phyloP scores from a whole-genome alignment of 2,888 invertebrate species.

The Choristoneura rosaceana region DNA sequence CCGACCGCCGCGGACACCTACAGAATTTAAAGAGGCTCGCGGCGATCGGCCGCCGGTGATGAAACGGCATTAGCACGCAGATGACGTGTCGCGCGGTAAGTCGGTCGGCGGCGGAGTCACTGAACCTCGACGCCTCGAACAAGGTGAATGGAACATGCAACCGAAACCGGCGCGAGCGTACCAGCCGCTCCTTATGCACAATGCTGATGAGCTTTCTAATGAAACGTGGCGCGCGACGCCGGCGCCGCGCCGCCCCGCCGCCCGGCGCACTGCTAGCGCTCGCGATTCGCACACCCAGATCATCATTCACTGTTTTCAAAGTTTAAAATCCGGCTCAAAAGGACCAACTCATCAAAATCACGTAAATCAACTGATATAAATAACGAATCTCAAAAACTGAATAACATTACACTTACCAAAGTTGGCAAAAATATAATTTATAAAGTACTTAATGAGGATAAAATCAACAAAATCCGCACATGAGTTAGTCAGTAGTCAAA shows the following conservation, averaged over 20 bases:
- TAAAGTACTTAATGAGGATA: no score
- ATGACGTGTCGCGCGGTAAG: slow-evolving; percentile 77
- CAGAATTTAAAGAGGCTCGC: slow-evolving; percentile 75
- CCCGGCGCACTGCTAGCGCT: slow-evolving; percentile 42
- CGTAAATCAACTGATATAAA: background rate
- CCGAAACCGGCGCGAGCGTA: slow-evolving; percentile 69
- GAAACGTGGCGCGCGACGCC: slow-evolving; percentile 59
- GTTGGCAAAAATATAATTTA: background rate
- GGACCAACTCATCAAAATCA: background rate
- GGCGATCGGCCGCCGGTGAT: slow-evolving; percentile 67
- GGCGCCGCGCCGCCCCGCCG: slow-evolving; percentile 43
- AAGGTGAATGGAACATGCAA: slow-evolving; percentile 84
- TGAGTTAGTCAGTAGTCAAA: no score
- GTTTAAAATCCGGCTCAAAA: background rate
- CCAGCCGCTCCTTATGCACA: slow-evolving; percentile 70
- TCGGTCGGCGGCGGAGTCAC: slow-evolving; percentile 78
- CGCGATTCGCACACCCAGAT: background rate
- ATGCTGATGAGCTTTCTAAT: slow-evolving; percentile 78
- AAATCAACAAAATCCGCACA: no score
- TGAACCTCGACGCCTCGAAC: slow-evolving; percentile 80
- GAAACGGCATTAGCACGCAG: slow-evolving; percentile 78
- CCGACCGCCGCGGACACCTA: slow-evolving; percentile 67
- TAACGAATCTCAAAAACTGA: background rate
- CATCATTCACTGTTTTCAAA: background rate
- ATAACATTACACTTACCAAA: background rate